phyloP scores from a whole-genome alignment of 2,797 vertebrate species.

The Vireo griseus region DNA sequence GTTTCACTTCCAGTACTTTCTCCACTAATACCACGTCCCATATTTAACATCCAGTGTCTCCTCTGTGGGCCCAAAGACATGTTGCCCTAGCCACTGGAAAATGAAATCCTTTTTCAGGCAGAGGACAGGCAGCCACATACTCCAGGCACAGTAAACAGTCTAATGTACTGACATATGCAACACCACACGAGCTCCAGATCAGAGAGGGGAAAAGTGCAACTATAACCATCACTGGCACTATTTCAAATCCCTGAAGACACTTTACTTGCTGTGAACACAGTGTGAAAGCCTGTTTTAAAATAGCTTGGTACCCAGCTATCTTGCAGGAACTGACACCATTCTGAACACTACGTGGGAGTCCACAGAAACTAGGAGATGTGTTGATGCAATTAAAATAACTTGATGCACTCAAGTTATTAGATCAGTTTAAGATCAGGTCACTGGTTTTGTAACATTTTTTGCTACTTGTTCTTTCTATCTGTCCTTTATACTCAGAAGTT shows the following conservation, averaged over 20 bases:
- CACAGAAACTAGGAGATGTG: neutral
- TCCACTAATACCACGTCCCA: neutral
- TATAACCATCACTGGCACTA: neutral
- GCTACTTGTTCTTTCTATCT: neutral
- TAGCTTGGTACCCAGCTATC: neutral
- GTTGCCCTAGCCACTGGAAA: neutral
- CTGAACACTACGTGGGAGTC: neutral
- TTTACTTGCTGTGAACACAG: neutral
- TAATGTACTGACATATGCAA: neutral
- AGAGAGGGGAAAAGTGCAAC: neutral
- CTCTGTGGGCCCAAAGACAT: neutral
- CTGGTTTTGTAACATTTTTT: neutral
- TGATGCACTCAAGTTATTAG: neutral
- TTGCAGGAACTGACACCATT: neutral
- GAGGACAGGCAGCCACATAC: neutral
- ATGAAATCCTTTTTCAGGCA: neutral
- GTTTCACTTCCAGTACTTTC: neutral
- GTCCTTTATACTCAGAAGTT: neutral
- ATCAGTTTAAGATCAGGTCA: neutral
- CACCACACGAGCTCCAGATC: neutral
- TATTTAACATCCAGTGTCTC: neutral
- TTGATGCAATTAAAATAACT: neutral
- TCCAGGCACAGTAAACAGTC: neutral
- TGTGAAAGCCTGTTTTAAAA: constrained; percentile 1
- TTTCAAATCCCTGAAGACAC: neutral